phyloP scores from a whole-genome alignment of 2,888 invertebrate species.

The Limnephilus rhombicus region DNA sequence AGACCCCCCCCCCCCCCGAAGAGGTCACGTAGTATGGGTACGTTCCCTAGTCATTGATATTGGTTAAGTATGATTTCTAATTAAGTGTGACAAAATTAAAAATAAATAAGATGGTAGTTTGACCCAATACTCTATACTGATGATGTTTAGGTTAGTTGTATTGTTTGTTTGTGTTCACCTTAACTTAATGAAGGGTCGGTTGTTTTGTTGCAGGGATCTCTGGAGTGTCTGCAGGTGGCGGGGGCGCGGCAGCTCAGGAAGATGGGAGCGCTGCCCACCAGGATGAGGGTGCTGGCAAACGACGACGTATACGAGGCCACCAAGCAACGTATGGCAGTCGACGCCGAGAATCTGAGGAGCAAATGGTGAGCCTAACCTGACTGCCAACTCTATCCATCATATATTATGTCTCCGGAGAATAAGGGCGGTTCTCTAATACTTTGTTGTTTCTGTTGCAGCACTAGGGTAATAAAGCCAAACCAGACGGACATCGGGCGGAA shows the following conservation, averaged over 20 bases:
- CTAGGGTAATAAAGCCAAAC: conserved; percentile 95
- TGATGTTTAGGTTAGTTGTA: conserved; percentile 67
- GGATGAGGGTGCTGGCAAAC: conserved; percentile 95
- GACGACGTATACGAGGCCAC: conserved; percentile 97
- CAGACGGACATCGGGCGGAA: conserved; percentile 93
- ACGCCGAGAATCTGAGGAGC: conserved; percentile 95
- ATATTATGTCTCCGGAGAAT: too few species aligned
- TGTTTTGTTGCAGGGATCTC: conserved; percentile 88
- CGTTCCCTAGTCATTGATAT: too few species aligned
- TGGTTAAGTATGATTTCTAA: too few species aligned
- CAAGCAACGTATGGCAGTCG: conserved; percentile 92
- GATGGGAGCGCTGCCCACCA: conserved; percentile 91
- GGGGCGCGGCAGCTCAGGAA: conserved; percentile 83
- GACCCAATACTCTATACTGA: background rate
- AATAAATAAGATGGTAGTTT: background rate
- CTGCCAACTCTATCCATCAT: background rate
- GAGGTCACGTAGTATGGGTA: too few species aligned
- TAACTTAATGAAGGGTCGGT: background rate
- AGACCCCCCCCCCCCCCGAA: too few species aligned
- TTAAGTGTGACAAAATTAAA: too few species aligned
- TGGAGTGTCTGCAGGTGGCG: conserved; percentile 91
- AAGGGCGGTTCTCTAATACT: background rate
- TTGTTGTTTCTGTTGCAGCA: conserved; percentile 76
- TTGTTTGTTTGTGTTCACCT: background rate
- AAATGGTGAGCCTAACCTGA: conserved; percentile 82